Evolutionary conservation across 2,888 invertebrate genomes (phyloP).

Genomic region (Drosophila kuntzei): DNA sequence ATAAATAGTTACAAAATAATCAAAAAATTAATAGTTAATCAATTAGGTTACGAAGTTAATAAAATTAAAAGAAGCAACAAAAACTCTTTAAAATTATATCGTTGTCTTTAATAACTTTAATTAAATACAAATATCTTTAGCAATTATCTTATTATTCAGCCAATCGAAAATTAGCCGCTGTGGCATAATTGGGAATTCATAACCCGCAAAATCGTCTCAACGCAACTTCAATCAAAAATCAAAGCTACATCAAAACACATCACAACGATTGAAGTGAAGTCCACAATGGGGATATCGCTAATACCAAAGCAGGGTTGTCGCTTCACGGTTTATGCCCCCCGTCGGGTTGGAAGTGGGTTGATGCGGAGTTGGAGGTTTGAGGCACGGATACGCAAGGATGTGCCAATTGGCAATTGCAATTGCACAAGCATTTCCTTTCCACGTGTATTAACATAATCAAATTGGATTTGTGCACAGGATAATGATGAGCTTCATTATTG

Average conservation of each 20-base stretch:
- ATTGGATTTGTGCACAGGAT: conserved; percentile 82
- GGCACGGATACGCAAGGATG: conserved; percentile 59
- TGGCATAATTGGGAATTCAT: conserved; percentile 54
- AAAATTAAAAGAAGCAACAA: not conserved
- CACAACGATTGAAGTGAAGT: conserved; percentile 46
- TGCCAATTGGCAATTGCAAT: conserved; percentile 76
- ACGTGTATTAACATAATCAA: conserved; percentile 82
- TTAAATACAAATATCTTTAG: conserved; percentile 3
- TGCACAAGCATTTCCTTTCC: conserved; percentile 82
- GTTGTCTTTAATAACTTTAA: not conserved
- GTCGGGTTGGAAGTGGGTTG: not conserved
- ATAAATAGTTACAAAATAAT: not conserved
- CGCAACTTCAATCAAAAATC: conserved; percentile 63
- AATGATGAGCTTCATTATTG: conserved; percentile 83
- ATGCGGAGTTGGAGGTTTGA: not conserved
- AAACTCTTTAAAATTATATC: not conserved
- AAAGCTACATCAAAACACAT: conserved; percentile 50
- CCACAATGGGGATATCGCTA: conserved; percentile 25
- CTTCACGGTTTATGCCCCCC: conserved; percentile 24
- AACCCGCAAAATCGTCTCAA: conserved; percentile 42
- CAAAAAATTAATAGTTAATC: not conserved
- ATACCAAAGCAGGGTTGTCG: conserved; percentile 12
- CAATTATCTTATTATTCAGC: conserved; percentile 30
- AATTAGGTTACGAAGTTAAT: not conserved
- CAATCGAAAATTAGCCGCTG: conserved; percentile 16